phyloP scores from a whole-genome alignment of 2,888 invertebrate species.

The Danaus chrysippus region DNA sequence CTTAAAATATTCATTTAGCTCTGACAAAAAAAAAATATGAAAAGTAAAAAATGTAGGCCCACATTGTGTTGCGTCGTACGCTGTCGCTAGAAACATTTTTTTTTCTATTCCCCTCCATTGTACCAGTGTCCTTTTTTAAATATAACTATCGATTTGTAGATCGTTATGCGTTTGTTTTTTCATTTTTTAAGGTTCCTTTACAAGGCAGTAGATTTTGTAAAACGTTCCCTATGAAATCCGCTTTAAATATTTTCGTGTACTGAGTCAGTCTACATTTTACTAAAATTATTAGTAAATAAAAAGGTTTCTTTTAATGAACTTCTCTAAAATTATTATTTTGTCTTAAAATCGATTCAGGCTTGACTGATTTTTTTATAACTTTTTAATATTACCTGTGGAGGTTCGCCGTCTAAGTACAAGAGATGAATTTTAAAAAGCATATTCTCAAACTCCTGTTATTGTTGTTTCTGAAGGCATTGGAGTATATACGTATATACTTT shows the following conservation, averaged over 20 bases:
- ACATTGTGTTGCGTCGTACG: slow-evolving; percentile 45
- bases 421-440: slow-evolving; percentile 73
- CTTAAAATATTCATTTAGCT: slow-evolving; percentile 24
- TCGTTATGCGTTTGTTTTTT: slow-evolving; percentile 35
- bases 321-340: no score
- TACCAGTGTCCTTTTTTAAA: slow-evolving; percentile 64
- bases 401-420: slow-evolving; percentile 52
- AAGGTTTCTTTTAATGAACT: no score
- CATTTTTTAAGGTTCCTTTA: slow-evolving; percentile 45
- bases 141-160: slow-evolving; percentile 59
- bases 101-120: slow-evolving; percentile 64
- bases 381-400: slow-evolving; percentile 56
- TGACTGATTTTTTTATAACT: slow-evolving; percentile 41
- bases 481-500: not conserved
- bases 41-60: slow-evolving; percentile 38
- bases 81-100: slow-evolving; percentile 66
- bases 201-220: not conserved
- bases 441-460: slow-evolving; percentile 28
- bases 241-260: no score
- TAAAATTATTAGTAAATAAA: no score
- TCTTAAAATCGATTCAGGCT: slow-evolving; percentile 11
- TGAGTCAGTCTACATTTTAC: no score
- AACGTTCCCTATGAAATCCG: no score
- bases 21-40: slow-evolving; percentile 27
- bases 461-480: not conserved